Conservation (phyloP, 30 jellyfish, hydroid and myxozoan genomes). For the Haliclystus octoradiatus region DNA sequence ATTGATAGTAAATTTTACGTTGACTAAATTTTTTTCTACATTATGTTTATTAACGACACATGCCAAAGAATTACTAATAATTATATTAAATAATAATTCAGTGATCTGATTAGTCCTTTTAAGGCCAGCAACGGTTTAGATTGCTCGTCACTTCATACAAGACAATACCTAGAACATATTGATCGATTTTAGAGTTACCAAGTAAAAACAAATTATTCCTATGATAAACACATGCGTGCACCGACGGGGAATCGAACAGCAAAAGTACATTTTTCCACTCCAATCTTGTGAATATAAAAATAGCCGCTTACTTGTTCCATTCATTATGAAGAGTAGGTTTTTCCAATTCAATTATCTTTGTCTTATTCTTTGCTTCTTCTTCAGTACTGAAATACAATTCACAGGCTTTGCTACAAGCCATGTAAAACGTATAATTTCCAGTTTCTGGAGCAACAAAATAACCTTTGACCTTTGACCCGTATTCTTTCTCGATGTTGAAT, state of each 20-base stretch:
- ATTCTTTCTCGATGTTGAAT: constrained; percentile 71
- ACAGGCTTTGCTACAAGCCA: constrained; percentile 79
- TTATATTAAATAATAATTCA: too few species aligned
- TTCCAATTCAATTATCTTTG: constrained; percentile 51
- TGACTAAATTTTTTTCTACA: too few species aligned
- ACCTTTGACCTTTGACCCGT: constrained; percentile 88
- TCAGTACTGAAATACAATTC: constrained; percentile 69
- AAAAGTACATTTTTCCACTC: neutral
- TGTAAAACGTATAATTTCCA: constrained; percentile 84
- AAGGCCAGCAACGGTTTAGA: too few species aligned
- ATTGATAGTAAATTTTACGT: too few species aligned
- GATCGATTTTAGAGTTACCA: too few species aligned
- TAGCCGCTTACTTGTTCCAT: constrained; percentile 95
- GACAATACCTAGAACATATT: too few species aligned
- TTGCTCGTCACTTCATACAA: too few species aligned
- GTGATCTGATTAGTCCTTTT: too few species aligned
- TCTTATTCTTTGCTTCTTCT: constrained; percentile 56
- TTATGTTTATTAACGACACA: too few species aligned
- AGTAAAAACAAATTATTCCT: too few species aligned
- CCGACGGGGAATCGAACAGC: neutral
- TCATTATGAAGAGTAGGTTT: constrained; percentile 88
- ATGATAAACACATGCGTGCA: neutral
- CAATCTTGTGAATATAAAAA: too few species aligned
- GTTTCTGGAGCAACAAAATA: constrained; percentile 96
- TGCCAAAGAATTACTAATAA: too few species aligned